Base-by-base conservation (phyloP, 1,140 invertebrate genomes). In the Aphis craccivora region DNA sequence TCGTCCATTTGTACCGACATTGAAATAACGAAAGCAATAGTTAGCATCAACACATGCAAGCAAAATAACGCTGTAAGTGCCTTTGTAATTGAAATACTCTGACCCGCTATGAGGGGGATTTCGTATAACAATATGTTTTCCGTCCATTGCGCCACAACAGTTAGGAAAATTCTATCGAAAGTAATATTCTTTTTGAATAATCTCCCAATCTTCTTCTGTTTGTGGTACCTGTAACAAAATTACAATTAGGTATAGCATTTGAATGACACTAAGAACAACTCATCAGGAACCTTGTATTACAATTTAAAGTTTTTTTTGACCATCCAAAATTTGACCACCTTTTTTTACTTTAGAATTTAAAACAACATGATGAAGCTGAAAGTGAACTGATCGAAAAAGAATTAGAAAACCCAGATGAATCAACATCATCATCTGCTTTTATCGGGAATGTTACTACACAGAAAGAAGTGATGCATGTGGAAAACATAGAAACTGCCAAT, bases 61-160 rank as follows among this genome's bases (percentile, higher is more conserved):
- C 43, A 96, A 94, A 87, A 96, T 95, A 91, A 96, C 95, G 93
- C 95, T 95, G 94, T 95, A 94, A 18, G 93, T 94, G 45, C 95
- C 94, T 94, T 96, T 96, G 94, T 96, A 96, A 94, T 96, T 96
- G 94, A 95, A 96, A 94, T 95, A 96, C n/a, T 94, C 90, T 23
- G 95, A 95, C 91, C 95, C 95, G 94, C 94, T 94, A 89, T 95
- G 94, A 87, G 94, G 90, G 67, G 95, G 95, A 89, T 93, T 89
- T 94, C 95, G 94, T 93, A 95, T 95, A 92, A 93, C 94, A 55
- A 95, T 94, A 94, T 96, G 95, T 94, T 55, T 96, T 96, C 95
- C 95, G 94, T 96, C 95, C 18, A 96, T 94, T 9, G 95, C 95
- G 43, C 95, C 95, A 60, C 95, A 93, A 9, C 43, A 53, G 86